Percentiles rank a stretch among this genome's conserved stretches.
Evolutionary conservation across 2,888 invertebrate genomes (phyloP).

Genomic region (Galerucella pusilla): DNA sequence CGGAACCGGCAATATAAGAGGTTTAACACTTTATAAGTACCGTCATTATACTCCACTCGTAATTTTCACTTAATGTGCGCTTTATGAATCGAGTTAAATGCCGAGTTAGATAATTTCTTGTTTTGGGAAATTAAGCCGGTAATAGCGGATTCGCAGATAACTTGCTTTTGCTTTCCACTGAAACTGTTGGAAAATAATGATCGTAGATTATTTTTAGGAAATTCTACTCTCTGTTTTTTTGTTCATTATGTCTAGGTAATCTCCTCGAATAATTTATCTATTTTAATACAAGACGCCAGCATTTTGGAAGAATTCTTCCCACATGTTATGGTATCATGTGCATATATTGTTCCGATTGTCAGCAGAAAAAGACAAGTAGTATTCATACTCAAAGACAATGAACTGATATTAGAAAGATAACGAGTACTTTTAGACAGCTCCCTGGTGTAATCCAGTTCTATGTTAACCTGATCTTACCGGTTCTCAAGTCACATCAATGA

Average conservation of each 20-base stretch:
- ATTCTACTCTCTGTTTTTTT: neutral
- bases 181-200: conserved; percentile 14
- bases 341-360: neutral
- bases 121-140: conserved; percentile 45
- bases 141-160: conserved; percentile 36
- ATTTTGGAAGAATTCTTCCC: neutral
- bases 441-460: too few relatives aligned
- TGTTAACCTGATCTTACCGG: too few relatives aligned
- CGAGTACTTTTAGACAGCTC: too few relatives aligned
- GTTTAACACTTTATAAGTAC: conserved; percentile 45
- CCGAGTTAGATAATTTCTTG: conserved; percentile 40
- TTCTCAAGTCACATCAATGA: too few relatives aligned
- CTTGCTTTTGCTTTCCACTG: conserved; percentile 10
- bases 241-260: neutral
- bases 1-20: conserved; percentile 46
- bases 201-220: neutral
- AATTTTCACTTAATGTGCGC: conserved; percentile 46
- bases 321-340: neutral
- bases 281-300: neutral
- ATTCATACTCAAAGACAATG: too few relatives aligned
- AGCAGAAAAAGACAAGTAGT: too few relatives aligned
- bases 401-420: too few relatives aligned
- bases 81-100: conserved; percentile 45
- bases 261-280: neutral
- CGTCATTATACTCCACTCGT: conserved; percentile 43